These are phyloP conservation scores for Phocides pigmalion DNA, from an alignment of 1,140 invertebrate species.

Conservation along the genomic window DNA sequence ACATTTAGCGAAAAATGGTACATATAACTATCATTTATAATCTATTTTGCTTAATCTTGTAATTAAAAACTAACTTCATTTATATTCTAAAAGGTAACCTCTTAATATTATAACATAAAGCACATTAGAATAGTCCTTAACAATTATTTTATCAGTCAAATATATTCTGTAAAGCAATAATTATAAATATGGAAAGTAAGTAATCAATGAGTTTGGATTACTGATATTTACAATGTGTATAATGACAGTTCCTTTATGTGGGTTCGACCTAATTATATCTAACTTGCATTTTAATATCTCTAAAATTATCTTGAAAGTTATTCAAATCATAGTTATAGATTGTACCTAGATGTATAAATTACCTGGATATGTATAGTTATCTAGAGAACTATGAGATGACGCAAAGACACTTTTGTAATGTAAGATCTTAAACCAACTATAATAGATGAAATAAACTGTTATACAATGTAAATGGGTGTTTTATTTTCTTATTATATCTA, in stretches of 20 bases:
- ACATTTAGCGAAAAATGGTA: too few species aligned
- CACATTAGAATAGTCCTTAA: too few species aligned
- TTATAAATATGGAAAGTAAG: too few species aligned
- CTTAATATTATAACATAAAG: too few species aligned
- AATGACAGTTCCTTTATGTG: slow-evolving; percentile 7
- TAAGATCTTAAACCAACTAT: slow-evolving; percentile 16
- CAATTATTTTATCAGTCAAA: too few species aligned
- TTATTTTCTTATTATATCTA: slow-evolving; percentile 27
- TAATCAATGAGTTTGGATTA: not conserved
- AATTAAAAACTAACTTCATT: too few species aligned
- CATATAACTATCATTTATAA: too few species aligned
- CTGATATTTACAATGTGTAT: not conserved
- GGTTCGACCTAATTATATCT: not conserved
- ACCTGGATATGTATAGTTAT: slow-evolving; percentile 13
- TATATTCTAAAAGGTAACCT: too few species aligned
- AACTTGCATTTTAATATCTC: not conserved
- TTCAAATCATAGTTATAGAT: slow-evolving; percentile 7
- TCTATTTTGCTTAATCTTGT: too few species aligned
- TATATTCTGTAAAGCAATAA: too few species aligned
- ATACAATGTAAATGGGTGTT: slow-evolving; percentile 34
- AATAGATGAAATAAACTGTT: slow-evolving; percentile 47
- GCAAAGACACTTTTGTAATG: slow-evolving; percentile 16
- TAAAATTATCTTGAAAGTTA: slow-evolving; percentile 1
- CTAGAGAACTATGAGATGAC: not conserved
- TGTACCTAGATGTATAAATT: slow-evolving; percentile 14